Evolutionary conservation across 64 coral and sea anemone genomes (phyloP).

Genomic region (Actinia equina): DNA sequence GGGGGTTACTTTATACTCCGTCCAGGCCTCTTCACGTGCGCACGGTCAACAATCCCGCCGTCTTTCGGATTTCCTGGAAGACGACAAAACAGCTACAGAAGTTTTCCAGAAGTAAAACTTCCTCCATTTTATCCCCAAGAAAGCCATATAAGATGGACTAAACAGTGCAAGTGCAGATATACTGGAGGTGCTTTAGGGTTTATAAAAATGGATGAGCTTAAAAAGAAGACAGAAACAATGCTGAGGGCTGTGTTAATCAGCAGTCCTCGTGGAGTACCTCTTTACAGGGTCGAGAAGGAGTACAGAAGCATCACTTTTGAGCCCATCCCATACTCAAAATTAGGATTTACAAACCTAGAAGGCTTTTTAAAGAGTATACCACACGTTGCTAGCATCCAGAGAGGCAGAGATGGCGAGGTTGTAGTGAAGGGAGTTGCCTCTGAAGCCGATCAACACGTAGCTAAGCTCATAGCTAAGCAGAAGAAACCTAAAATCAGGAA

Average conservation of each 20-base stretch:
- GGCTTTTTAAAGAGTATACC: conserved; percentile 71
- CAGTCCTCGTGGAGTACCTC: conserved; percentile 68
- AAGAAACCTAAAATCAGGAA: conserved; percentile 78
- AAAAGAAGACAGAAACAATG: conserved; percentile 84
- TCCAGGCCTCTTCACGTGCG: neutral
- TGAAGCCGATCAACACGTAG: conserved; percentile 85
- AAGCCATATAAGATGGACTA: neutral
- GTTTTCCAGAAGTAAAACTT: neutral
- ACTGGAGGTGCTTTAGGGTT: neutral
- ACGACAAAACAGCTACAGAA: neutral
- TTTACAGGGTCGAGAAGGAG: conserved; percentile 54
- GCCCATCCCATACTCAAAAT: conserved; percentile 60
- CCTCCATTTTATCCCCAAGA: neutral
- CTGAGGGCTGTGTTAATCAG: conserved; percentile 89
- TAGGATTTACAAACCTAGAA: conserved; percentile 72
- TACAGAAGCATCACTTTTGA: conserved; percentile 60
- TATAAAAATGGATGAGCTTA: conserved; percentile 77
- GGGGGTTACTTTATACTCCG: neutral
- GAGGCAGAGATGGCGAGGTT: conserved; percentile 60
- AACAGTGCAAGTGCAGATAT: neutral
- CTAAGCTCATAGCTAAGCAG: conserved; percentile 88
- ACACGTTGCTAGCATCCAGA: conserved; percentile 57
- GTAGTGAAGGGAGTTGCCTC: conserved; percentile 75
- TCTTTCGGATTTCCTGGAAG: neutral
- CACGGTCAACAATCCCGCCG: neutral